Conservation (phyloP, 2,797 vertebrate species). For the Avahi laniger region DNA sequence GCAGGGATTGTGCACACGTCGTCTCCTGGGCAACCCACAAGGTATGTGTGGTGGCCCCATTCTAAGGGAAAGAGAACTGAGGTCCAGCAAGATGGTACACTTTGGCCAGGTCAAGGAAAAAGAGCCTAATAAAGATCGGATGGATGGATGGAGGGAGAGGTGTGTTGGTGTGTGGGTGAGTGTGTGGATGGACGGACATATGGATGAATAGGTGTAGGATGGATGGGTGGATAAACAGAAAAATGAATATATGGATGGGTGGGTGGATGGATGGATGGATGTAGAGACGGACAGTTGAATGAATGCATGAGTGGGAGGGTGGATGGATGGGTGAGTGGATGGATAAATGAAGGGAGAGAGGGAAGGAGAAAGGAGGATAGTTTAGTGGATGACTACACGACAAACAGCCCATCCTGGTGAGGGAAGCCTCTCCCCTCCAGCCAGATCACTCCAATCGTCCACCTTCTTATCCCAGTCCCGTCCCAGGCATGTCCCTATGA, state of each 20-base stretch:
- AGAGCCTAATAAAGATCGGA: not conserved
- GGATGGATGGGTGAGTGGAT: no score
- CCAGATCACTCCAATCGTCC: not conserved
- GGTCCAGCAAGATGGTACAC: not conserved
- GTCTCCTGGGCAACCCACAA: not conserved
- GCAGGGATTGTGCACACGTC: not conserved
- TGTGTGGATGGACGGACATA: no score
- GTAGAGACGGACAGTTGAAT: not conserved
- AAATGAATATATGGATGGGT: not conserved
- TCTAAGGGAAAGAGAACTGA: not conserved
- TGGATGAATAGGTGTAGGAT: no score
- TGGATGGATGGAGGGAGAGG: no score
- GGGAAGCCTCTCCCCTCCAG: not conserved
- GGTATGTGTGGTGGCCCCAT: no score
- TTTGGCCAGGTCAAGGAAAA: not conserved
- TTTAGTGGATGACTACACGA: not conserved
- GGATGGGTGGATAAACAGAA: not conserved
- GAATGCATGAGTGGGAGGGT: not conserved
- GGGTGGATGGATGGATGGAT: not conserved
- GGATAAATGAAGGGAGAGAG: not conserved
- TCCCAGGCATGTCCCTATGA: not conserved
- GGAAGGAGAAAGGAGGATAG: not conserved
- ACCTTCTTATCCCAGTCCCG: not conserved
- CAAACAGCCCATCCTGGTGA: not conserved
- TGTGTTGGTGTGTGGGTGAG: fast-evolving